These are phyloP conservation scores for Hipparchia sbordonii DNA, from an alignment of 2,888 invertebrate genomes.

Conservation along the genomic window DNA sequence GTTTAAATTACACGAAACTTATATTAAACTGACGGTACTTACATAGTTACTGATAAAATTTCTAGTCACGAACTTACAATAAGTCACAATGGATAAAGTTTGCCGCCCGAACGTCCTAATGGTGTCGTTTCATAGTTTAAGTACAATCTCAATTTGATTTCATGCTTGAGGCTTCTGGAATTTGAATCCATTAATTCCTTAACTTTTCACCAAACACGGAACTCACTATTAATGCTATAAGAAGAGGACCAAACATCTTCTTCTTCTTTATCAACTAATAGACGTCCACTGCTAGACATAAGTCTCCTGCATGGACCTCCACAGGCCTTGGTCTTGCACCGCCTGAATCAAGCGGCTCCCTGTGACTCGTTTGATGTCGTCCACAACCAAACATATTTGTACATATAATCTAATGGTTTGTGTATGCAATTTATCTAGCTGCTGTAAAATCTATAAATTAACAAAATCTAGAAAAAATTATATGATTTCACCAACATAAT, in stretches of 20 bases:
- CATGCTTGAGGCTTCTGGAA: background rate
- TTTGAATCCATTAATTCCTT: background rate
- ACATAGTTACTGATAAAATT: constrained; percentile 45
- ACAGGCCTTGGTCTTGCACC: no score
- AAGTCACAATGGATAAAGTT: constrained; percentile 58
- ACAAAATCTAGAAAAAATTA: no score
- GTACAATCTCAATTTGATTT: constrained; percentile 22
- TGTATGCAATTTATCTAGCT: no score
- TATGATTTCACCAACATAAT: no score
- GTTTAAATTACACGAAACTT: background rate
- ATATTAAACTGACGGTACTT: constrained; percentile 26
- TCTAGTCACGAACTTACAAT: constrained; percentile 61
- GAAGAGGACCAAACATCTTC: background rate
- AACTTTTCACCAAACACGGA: background rate
- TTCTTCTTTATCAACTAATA: no score
- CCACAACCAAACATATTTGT: no score
- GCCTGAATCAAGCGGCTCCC: no score
- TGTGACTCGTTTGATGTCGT: no score
- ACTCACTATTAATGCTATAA: background rate
- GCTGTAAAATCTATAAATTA: no score
- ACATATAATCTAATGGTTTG: no score
- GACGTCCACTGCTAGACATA: no score
- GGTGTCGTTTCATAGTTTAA: constrained; percentile 21
- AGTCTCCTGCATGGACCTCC: no score
- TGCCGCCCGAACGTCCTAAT: constrained; percentile 22